These are phyloP conservation scores for Polydrusus cervinus DNA, from an alignment of 2,888 invertebrate genomes.

Conservation along the genomic window DNA sequence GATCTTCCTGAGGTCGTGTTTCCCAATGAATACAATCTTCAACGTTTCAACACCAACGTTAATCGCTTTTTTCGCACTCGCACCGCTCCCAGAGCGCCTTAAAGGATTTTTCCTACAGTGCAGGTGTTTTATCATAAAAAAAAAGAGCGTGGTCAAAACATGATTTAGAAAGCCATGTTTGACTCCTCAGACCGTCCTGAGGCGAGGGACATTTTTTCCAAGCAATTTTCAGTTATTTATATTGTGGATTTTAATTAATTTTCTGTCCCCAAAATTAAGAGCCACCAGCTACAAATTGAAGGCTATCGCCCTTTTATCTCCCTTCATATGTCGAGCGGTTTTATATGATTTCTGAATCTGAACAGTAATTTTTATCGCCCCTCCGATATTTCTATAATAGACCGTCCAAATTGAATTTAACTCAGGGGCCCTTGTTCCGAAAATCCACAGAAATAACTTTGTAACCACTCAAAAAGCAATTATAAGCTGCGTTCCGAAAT, in stretches of 20 bases:
- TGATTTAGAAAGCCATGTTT: no score
- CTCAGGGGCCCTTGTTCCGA: slow-evolving; percentile 30
- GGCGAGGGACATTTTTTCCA: no score
- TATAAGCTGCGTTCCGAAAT: slow-evolving; percentile 28
- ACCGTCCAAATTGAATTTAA: slow-evolving; percentile 51
- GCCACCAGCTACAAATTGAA: slow-evolving; percentile 22
- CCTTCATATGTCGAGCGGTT: slow-evolving; percentile 10
- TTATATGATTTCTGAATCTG: slow-evolving; percentile 44
- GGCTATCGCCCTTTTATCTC: slow-evolving; percentile 14
- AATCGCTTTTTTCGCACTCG: no score
- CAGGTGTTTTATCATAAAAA: no score
- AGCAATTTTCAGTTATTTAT: background rate
- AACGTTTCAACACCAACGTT: no score
- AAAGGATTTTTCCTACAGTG: no score
- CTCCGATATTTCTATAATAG: slow-evolving; percentile 48
- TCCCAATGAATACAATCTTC: no score
- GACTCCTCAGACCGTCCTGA: no score
- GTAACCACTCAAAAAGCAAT: slow-evolving; percentile 48
- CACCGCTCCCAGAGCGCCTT: no score
- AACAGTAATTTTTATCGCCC: slow-evolving; percentile 48
- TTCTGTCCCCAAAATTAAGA: slow-evolving; percentile 17
- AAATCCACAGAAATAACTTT: slow-evolving; percentile 41
- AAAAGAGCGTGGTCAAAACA: no score
- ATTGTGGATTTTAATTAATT: slow-evolving; percentile 21
- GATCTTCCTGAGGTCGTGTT: no score